Conservation (phyloP, 1,140 invertebrate species). For the Anastrepha obliqua region DNA sequence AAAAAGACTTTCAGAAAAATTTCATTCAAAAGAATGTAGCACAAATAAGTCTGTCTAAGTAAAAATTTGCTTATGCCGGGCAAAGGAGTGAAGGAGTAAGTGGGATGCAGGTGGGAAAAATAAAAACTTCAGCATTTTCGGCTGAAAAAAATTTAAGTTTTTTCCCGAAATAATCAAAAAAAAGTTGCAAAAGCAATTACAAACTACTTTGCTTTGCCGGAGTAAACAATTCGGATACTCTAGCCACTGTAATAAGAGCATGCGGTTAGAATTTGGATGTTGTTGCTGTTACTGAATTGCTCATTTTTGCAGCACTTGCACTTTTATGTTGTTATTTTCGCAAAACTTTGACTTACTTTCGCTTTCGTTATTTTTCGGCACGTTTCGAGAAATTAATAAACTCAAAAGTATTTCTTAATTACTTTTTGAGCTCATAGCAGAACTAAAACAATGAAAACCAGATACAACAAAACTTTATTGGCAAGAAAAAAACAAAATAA, state of each 20-base stretch:
- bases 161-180: no score
- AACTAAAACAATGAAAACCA: background rate
- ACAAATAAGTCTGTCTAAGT: background rate
- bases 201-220: background rate
- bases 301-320: background rate
- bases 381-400: conserved; percentile 46
- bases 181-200: background rate
- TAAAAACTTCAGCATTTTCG: no score
- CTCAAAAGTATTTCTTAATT: conserved; percentile 47
- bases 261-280: conserved; percentile 16
- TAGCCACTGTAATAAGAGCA: background rate
- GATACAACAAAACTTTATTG: background rate
- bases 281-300: background rate
- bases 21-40: background rate
- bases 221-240: background rate
- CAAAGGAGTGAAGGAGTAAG: no score
- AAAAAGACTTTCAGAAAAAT: conserved; percentile 13
- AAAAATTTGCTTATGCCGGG: background rate
- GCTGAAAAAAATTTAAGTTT: no score
- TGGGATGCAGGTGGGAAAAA: no score
- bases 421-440: conserved; percentile 11
- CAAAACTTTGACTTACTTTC: conserved; percentile 35
- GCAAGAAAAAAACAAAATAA: background rate
- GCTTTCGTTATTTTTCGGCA: conserved; percentile 31
- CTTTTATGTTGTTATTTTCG: background rate